Evolutionary conservation across 2,113 vertebrate species (phyloP), one percentile per base, ranked within the genome.

Genomic region (Chaetodon trifascialis): DNA sequence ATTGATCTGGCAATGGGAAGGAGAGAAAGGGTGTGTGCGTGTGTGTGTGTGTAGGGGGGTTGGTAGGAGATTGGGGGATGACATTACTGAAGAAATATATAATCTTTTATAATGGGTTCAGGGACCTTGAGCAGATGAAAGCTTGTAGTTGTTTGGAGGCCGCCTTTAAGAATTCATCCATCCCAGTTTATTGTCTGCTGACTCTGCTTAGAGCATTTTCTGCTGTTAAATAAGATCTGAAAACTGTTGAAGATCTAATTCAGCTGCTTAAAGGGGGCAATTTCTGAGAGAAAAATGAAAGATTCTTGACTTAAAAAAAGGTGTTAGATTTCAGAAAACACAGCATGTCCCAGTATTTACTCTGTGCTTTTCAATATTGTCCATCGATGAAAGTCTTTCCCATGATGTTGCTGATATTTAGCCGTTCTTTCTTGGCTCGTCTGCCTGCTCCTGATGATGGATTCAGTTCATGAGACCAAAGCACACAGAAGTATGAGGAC

Each of bases 1-100:
- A 95, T 94, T 91, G 91, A 94, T 92, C 91, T 87, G 73, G 54
- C n/a, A 42, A 83, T 47, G 47, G 74, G 64, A 82, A 73, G 25
- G 58, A 47, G 56, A 19, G 55, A 34, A 42, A 60, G 73, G 47
- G 63, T 59, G 82, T 71, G 54, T 16, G 71, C 56, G 84, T 10
- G 21, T 44, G 67, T 36, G 47, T 12, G 71, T 56, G 86, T 84
- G 83, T 77, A 44, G 55, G 21, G 0, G 5, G 21, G 40, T 16
- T 4, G 42, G 6, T 19, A 8, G 5, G 10, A 16, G 64, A n/a
- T n/a, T 23, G 12, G 23, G 46, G 49, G 83, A 62, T 85, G 85
- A 78, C 74, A 73, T 85, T 67, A 86, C 60, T 76, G 63, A 72
- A 54, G 38, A 75, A 82, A 84, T 77, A 86, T 73, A 59, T 79